Base-by-base conservation (phyloP, 2,797 vertebrate genomes). In the Phrynocephalus forsythii region DNA sequence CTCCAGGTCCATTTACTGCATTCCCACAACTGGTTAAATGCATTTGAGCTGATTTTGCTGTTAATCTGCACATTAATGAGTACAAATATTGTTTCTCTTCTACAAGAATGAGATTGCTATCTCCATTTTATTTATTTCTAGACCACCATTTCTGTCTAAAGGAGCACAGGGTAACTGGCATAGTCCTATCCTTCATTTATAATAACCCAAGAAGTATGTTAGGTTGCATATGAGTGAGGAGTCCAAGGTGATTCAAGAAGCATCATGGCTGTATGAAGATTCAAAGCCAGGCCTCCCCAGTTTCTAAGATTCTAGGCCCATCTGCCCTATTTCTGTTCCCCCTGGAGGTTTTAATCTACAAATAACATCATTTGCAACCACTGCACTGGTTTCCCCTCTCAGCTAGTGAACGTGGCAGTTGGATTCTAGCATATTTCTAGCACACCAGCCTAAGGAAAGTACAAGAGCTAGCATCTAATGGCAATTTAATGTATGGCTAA, bases 61-160 rank as follows among this genome's bases (percentile, higher is more conserved):
- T 56, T 79, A 85, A 77, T 22, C 63, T 33, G 22, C 22, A 84
- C 30, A 8, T 84, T 84, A 84, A 84, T 52, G 66, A 6, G 60
- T 18, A 63, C 4, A 63, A 22, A 44, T n/a, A 81, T 8, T 6
- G 20, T 16, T 18, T 69, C 26, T 69, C 16, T 50, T 15, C 3
- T 2, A 48, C 56, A 84, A 73, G 63, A 6, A 15, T 3, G 30
- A 72, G 50, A 6, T 24, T 72, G 68, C 20, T 26, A 44, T 63
- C 16, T 15, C 30, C n/a, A 60, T 63, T 60, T 79, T 9, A 30
- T 79, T 60, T 3, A 30, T 30, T 30, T 33, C 16, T 60, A 60
- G 7, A 28, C 52, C 52, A 79, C 28, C 8, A 44, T 50, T 77
- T 48, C 3, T 50, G 38, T 56, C 30, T 33, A 30, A 30, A 24